Evolutionary conservation across 2,888 invertebrate species (phyloP).

Genomic region (Hyles lineata): DNA sequence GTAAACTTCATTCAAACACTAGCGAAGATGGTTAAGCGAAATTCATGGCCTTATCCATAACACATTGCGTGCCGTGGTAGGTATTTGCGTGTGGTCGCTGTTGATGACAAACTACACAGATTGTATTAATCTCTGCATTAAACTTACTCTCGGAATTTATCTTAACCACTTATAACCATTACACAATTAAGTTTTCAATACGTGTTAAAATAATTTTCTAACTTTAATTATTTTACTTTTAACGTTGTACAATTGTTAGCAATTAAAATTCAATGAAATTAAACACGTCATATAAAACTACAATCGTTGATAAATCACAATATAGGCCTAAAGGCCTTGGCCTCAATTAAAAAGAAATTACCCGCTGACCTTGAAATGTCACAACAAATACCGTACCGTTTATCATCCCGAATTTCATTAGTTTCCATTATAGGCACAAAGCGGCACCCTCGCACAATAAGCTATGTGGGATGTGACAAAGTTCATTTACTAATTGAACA

Average conservation of each 20-base stretch:
- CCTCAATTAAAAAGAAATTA: constrained; percentile 1
- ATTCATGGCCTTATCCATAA: background rate
- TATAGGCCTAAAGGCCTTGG: background rate
- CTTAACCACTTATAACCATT: background rate
- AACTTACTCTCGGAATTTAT: background rate
- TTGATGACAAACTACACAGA: background rate
- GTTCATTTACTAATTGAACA: constrained; percentile 58
- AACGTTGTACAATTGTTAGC: background rate
- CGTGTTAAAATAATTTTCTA: background rate
- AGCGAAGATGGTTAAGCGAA: no score
- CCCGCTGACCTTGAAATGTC: constrained; percentile 1
- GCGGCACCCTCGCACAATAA: constrained; percentile 18
- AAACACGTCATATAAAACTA: background rate
- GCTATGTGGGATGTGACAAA: constrained; percentile 48
- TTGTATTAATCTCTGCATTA: background rate
- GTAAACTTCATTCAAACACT: background rate
- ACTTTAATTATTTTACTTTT: background rate
- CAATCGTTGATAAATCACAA: background rate
- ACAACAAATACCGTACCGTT: background rate
- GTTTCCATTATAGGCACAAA: constrained; percentile 3
- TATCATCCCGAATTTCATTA: background rate
- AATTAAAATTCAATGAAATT: background rate
- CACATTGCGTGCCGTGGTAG: background rate
- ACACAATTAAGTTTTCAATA: background rate
- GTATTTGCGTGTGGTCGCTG: background rate